A percentile compares a stretch with the other conserved stretches of the same genome.
phyloP scores from a whole-genome alignment of 2,888 invertebrate species.

The Melikaiella ostensackeni region DNA sequence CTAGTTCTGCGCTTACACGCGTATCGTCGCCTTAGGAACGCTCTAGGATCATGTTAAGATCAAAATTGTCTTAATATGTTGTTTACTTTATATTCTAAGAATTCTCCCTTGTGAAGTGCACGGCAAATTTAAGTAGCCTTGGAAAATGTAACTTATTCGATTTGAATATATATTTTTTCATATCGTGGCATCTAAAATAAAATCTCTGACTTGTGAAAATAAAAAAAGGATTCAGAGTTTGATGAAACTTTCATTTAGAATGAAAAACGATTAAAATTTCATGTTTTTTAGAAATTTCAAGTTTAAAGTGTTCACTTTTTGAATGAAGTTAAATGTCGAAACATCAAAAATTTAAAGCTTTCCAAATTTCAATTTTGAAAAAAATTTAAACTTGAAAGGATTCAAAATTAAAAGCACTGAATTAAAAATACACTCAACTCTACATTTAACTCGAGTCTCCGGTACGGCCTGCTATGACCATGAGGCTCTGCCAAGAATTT shows the following conservation, averaged over 20 bases:
- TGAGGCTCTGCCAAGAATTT: too few species aligned
- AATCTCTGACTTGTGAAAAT: background rate
- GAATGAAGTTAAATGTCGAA: too few species aligned
- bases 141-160: background rate
- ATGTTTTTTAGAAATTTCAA: too few species aligned
- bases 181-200: background rate
- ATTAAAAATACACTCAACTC: too few species aligned
- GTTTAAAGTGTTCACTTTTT: too few species aligned
- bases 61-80: constrained; percentile 31
- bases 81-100: constrained; percentile 26
- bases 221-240: background rate
- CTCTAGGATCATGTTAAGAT: constrained; percentile 39
- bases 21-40: constrained; percentile 40
- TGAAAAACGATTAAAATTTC: too few species aligned
- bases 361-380: too few species aligned
- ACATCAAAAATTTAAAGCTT: too few species aligned
- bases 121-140: background rate
- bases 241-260: background rate
- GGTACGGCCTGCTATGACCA: too few species aligned
- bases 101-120: constrained; percentile 25
- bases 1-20: constrained; percentile 31
- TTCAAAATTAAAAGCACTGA: too few species aligned
- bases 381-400: too few species aligned
- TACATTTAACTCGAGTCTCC: too few species aligned
- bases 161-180: background rate